These are phyloP conservation scores for Daubentonia madagascariensis DNA, from an alignment of 2,113 vertebrate species.

Conservation along the genomic window DNA sequence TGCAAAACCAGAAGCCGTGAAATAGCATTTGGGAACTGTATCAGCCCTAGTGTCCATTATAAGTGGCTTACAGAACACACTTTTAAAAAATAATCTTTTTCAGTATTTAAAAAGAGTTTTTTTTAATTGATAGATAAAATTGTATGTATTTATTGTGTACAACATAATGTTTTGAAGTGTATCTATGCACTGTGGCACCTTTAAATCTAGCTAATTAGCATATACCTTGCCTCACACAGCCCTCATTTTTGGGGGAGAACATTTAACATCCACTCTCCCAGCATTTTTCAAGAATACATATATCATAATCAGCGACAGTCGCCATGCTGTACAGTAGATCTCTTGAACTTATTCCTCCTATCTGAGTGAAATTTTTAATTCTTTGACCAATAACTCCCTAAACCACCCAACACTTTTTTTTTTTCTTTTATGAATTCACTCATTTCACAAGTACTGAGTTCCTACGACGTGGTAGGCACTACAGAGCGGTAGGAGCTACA, in stretches of 20 bases:
- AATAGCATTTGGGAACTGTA: no score
- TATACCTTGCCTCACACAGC: background rate
- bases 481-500: background rate
- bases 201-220: background rate
- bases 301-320: background rate
- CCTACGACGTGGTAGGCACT: background rate
- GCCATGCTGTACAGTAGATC: background rate
- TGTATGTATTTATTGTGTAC: background rate
- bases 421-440: background rate
- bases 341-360: background rate
- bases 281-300: background rate
- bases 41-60: background rate
- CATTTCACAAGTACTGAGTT: background rate
- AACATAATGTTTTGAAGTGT: background rate
- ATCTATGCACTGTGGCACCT: background rate
- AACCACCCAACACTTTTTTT: background rate
- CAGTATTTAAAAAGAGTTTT: background rate
- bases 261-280: background rate
- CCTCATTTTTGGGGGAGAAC: background rate
- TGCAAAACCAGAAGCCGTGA: no score
- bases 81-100: background rate
- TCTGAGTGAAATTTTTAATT: background rate
- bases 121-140: background rate
- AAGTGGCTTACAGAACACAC: background rate
- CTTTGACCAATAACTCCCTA: background rate